Evolutionary conservation across 2,888 invertebrate genomes (phyloP).

Genomic region (Campopleginae sp.): DNA sequence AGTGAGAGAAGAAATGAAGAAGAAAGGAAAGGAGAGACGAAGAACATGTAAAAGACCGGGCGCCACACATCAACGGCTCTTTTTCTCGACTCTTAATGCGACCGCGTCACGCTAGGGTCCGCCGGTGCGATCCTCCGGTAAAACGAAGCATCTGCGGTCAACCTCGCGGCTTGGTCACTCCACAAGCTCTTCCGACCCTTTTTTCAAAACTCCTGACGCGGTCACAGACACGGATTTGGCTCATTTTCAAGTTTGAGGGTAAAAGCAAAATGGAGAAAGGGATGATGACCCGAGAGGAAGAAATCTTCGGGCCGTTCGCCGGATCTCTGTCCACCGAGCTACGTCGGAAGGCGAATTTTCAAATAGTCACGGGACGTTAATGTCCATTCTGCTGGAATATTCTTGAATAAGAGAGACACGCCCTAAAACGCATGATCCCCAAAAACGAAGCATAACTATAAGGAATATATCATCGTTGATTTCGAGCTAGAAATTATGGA

Average conservation of each 20-base stretch:
- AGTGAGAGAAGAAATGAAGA: neutral
- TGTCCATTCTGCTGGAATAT: slow-evolving; percentile 27
- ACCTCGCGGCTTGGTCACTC: slow-evolving; percentile 37
- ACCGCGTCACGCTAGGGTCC: slow-evolving; percentile 60
- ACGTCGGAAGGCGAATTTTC: slow-evolving; percentile 46
- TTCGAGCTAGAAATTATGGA: slow-evolving; percentile 38
- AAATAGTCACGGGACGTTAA: slow-evolving; percentile 65
- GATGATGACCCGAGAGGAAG: slow-evolving; percentile 28
- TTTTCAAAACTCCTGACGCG: slow-evolving; percentile 21
- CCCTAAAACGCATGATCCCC: neutral
- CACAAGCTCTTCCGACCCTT: slow-evolving; percentile 38
- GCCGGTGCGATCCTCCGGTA: slow-evolving; percentile 3
- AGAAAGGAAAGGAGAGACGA: slow-evolving; percentile 4
- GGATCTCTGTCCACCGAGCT: slow-evolving; percentile 1
- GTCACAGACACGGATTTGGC: slow-evolving; percentile 10
- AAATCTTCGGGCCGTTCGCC: slow-evolving; percentile 2
- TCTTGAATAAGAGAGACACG: neutral
- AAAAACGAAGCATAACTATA: slow-evolving; percentile 5
- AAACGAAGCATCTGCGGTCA: slow-evolving; percentile 67
- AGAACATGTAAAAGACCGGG: slow-evolving; percentile 34
- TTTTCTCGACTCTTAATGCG: slow-evolving; percentile 58
- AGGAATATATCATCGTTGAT: slow-evolving; percentile 46
- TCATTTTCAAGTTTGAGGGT: neutral
- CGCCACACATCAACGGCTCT: slow-evolving; percentile 55
- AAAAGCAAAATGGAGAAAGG: slow-evolving; percentile 21